A percentile compares a stretch with the other conserved stretches of the same genome.
phyloP scores from a whole-genome alignment of 2,888 invertebrate genomes.

The Hirtodrosophila alboralis region DNA sequence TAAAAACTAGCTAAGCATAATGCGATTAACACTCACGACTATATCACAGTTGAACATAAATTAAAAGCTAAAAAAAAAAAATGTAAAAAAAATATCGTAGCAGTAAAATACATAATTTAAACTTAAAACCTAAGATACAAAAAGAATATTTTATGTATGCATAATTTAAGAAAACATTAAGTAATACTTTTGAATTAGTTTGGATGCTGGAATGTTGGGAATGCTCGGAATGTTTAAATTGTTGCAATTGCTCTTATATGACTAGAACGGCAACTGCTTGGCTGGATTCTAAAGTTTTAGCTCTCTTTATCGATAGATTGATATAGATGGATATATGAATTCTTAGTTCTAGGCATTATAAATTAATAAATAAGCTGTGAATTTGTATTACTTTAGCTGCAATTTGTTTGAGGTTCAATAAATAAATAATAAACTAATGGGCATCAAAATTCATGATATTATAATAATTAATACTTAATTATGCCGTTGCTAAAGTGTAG shows the following conservation, averaged over 20 bases:
- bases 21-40: slow-evolving; percentile 57
- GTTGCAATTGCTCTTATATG: slow-evolving; percentile 58
- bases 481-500: not conserved
- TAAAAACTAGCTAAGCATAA: slow-evolving; percentile 60
- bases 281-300: slow-evolving; percentile 7
- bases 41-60: slow-evolving; percentile 60
- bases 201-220: slow-evolving; percentile 19
- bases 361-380: slow-evolving; percentile 1
- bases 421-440: slow-evolving; percentile 34
- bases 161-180: slow-evolving; percentile 13
- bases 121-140: slow-evolving; percentile 23
- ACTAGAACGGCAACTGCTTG: slow-evolving; percentile 69
- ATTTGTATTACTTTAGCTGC: not conserved
- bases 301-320: not conserved
- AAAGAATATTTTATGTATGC: slow-evolving; percentile 10
- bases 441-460: not conserved
- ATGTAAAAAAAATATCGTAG: too few species aligned
- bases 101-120: slow-evolving; percentile 33
- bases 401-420: slow-evolving; percentile 19
- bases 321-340: too few species aligned
- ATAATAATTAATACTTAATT: slow-evolving; percentile 35
- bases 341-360: slow-evolving; percentile 10
- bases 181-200: slow-evolving; percentile 54
- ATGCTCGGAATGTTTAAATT: not conserved
- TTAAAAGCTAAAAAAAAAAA: slow-evolving; percentile 23